Conservation (phyloP, 2,113 vertebrate genomes). For the Gadus macrocephalus region DNA sequence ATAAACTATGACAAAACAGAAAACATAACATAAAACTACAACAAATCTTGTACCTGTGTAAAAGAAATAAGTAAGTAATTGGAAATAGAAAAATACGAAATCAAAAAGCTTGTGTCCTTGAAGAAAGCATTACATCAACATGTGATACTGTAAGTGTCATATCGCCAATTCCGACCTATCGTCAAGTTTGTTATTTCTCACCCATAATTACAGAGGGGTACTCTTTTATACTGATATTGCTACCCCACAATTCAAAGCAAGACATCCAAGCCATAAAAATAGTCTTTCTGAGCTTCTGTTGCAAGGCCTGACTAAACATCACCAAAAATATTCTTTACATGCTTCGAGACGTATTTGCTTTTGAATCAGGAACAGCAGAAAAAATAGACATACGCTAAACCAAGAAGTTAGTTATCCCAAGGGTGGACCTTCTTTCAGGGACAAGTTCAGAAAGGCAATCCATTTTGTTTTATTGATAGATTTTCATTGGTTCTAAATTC, state of each 20-base stretch:
- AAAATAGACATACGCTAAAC: no score
- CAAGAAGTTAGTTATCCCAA: no score
- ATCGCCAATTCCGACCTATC: no score
- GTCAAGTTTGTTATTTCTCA: no score
- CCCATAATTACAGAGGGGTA: no score
- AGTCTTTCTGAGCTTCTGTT: neutral
- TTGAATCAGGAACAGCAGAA: neutral
- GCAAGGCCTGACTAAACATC: neutral
- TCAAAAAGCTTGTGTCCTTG: slow-evolving; percentile 23
- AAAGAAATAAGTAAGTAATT: slow-evolving; percentile 41
- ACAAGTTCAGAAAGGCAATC: no score
- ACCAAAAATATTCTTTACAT: slow-evolving; percentile 6
- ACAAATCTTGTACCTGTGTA: slow-evolving; percentile 25
- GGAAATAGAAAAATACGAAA: slow-evolving; percentile 20
- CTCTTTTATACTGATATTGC: no score
- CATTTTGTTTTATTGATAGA: no score
- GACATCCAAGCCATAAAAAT: neutral
- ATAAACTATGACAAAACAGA: neutral
- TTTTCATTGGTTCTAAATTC: no score
- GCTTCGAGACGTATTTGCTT: slow-evolving; percentile 22
- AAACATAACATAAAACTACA: neutral
- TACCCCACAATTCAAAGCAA: no score
- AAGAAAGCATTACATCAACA: slow-evolving; percentile 6
- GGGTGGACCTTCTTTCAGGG: no score
- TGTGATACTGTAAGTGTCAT: no score